These are phyloP conservation scores for Falco berigora DNA, from an alignment of 2,797 vertebrate species.

Conservation along the genomic window DNA sequence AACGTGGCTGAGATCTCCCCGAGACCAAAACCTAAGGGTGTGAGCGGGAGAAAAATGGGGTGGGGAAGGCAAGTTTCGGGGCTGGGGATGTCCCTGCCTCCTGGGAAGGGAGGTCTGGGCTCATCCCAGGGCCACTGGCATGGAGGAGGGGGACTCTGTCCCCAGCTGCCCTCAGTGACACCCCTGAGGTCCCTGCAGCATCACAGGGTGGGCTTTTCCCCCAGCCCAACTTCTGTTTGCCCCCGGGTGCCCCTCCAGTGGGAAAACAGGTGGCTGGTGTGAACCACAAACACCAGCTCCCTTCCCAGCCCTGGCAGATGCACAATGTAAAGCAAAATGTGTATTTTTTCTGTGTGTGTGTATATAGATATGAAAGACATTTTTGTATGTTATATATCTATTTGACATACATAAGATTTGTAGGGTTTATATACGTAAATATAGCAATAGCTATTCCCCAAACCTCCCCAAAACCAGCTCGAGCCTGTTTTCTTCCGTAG, in stretches of 20 bases:
- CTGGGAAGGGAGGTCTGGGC: background rate
- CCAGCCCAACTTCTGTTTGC: too few relatives aligned
- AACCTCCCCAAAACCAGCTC: background rate
- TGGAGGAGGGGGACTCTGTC: background rate
- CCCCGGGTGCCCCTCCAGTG: background rate
- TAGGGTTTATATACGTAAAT: too few relatives aligned
- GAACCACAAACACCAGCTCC: background rate
- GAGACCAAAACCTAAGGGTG: background rate
- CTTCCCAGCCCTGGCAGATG: background rate
- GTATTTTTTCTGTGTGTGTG: background rate
- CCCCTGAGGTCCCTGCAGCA: background rate
- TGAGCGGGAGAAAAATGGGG: background rate
- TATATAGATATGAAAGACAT: background rate
- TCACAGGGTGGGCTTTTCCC: background rate
- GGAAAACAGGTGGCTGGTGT: accelerated
- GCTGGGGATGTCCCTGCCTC: background rate
- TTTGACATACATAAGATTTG: background rate
- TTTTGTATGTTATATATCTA: background rate
- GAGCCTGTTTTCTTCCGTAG: background rate
- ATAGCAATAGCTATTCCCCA: background rate
- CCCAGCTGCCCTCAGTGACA: background rate
- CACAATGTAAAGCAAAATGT: accelerated
- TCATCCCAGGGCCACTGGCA: background rate
- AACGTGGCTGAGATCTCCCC: background rate
- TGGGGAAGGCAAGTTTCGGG: background rate